Evolutionary conservation across 2,888 invertebrate species (phyloP), one percentile per base, ranked within the genome.

Genomic region (Drosophila cognata): DNA sequence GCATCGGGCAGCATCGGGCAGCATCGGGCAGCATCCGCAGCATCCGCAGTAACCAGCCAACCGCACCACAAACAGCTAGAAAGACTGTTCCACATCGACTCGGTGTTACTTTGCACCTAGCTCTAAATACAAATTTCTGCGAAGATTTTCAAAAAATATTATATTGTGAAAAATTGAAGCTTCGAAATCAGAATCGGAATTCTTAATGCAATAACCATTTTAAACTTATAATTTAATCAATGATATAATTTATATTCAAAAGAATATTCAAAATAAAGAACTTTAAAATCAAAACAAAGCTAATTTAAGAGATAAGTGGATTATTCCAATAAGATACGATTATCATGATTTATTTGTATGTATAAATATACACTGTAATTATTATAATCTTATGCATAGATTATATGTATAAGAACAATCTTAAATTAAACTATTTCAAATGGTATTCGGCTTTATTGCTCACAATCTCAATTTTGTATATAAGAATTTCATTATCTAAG

Each of bases 1-100:
- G 35, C 60, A 50, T n/a, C 46, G 64, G 43, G 11, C 50, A 67
- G 21, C 41, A 61, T 28, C 48, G 43, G 33, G 25, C 31, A 68
- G 21, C 41, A 61, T 28, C 48, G 43, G 28, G 25, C 31, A 68
- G 55, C 25, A 31, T 21, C 11, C 21, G 21, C 43, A 50, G 50
- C 28, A 50, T 28, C 50, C 50, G 28, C 18, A 5, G 50, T 3
- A 62, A 35, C 41, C 38, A 61, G 8, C 41, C 41, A 70, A 59
- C 53, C 60, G 43, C 43, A 38, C 38, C 53, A 48, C 29, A 46
- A 31, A 25, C 28, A 64, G 2, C 25, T 4, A 8, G 25, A 16
- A 21, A 35, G 10, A 36, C 4, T 35, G n/a, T 13, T 28, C n/a
- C 8, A 18, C 6, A 2, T n/a, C 7, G 28, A 56, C 56, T 38